A percentile compares a stretch with the other conserved stretches of the same genome.
phyloP scores from a whole-genome alignment of 2,113 vertebrate genomes.

The Pollimyrus isidori region DNA sequence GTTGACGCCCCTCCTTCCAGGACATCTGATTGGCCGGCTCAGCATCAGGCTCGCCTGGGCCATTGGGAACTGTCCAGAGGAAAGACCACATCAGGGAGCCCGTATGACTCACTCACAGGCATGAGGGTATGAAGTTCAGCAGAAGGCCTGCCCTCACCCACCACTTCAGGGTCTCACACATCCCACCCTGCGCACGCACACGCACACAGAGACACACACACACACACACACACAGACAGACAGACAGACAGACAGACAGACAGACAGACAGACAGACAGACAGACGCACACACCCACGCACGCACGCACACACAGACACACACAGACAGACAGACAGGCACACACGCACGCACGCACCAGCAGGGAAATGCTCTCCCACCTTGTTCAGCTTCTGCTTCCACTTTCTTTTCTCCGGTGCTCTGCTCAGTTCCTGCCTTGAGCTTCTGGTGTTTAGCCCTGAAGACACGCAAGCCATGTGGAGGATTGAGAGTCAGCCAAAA shows the following conservation, averaged over 20 bases:
- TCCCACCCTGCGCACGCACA: neutral
- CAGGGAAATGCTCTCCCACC: slow-evolving; percentile 29
- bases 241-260: too few relatives aligned
- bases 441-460: slow-evolving; percentile 82
- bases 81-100: slow-evolving; percentile 11
- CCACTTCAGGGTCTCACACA: neutral
- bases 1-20: slow-evolving; percentile 84
- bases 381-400: slow-evolving; percentile 60
- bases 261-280: neutral
- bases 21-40: slow-evolving; percentile 76
- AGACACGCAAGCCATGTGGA: slow-evolving; percentile 18
- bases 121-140: neutral
- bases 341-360: neutral
- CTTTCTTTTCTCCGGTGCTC: slow-evolving; percentile 74
- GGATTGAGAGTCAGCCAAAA: neutral
- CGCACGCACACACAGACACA: neutral
- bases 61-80: slow-evolving; percentile 68
- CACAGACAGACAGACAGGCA: too few relatives aligned
- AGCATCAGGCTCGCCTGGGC: slow-evolving; percentile 65
- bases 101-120: neutral
- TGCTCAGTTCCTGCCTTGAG: slow-evolving; percentile 76
- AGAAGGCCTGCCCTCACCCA: neutral
- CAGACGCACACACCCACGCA: neutral
- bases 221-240: neutral
- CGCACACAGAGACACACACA: neutral